These are phyloP conservation scores for Aporophyla nigra DNA, from an alignment of 2,888 invertebrate genomes.

Conservation along the genomic window DNA sequence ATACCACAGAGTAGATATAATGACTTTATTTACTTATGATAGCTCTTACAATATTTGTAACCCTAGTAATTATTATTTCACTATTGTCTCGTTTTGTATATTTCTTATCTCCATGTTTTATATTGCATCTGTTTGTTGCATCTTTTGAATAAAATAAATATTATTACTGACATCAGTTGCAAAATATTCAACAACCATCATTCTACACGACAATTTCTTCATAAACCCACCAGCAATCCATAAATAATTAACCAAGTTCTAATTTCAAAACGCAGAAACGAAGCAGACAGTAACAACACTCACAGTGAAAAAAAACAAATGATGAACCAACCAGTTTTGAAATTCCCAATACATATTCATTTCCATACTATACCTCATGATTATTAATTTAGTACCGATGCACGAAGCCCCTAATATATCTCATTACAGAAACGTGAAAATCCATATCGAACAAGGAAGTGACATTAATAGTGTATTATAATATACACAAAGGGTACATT, in stretches of 20 bases:
- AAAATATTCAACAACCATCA: slow-evolving; percentile 5
- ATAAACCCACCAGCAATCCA: neutral
- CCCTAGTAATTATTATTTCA: too few relatives aligned
- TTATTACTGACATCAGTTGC: neutral
- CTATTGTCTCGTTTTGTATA: too few relatives aligned
- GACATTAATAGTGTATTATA: slow-evolving; percentile 61
- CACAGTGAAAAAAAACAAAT: slow-evolving; percentile 4
- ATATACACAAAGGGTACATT: slow-evolving; percentile 64
- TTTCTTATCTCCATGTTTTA: too few relatives aligned
- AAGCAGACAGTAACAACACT: slow-evolving; percentile 29
- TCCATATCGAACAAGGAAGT: slow-evolving; percentile 64
- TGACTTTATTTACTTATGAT: neutral
- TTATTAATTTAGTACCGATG: slow-evolving; percentile 39
- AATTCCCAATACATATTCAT: slow-evolving; percentile 27
- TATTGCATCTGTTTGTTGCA: too few relatives aligned
- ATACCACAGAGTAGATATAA: slow-evolving; percentile 1
- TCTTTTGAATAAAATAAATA: neutral
- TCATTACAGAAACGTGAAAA: slow-evolving; percentile 57
- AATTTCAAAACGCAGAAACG: slow-evolving; percentile 37
- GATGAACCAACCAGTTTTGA: slow-evolving; percentile 28
- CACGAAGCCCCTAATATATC: slow-evolving; percentile 57
- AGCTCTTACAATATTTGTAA: neutral
- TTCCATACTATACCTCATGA: slow-evolving; percentile 46
- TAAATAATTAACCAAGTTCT: neutral
- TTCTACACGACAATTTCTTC: neutral